Evolutionary conservation across 2,113 vertebrate species (phyloP), one percentile per base, ranked within the genome.

Genomic region (Melanostigma gelatinosum): DNA sequence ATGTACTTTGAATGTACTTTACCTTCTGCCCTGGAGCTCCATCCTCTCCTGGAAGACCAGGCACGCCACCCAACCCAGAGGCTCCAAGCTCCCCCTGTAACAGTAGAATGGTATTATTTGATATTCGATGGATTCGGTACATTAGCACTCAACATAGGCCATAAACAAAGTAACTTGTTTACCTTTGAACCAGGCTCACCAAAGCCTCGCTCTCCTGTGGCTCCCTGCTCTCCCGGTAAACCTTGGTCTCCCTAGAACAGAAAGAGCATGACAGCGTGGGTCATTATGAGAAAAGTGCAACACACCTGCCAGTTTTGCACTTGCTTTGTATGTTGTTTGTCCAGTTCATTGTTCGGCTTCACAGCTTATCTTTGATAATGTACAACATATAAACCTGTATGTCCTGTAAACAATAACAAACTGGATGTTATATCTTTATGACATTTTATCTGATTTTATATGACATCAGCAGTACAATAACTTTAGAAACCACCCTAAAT

Each of bases 1-100:
- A 52, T 42, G 2, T 40, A 22, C 3, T 71, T 70, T 90, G 29
- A 6, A 52, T 42, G 1, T 34, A 18, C 5, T 73, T 70, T 90
- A 96, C 96, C 95, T 97, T 97, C 91, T 96, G 96, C 72, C 96
- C 96, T 65, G 96, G 95, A 44, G 93, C 95, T 52, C 96, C 97
- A 69, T 97, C 96, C 85, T 97, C 95, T 89, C 96, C 96, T 60
- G 96, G 96, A 88, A 97, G 94, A 82, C 95, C 96, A 70, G 95
- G 97, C 55, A 97, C 87, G 22, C 96, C 97, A 72, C 93, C 93
- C 20, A 96, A 72, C 79, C 96, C 96, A 86, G 93, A 77, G 76
- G 93, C 68, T 66, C 96, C 96, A 79, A 95, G 95, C 32, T 96
- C 96, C 83, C 96, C 96, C 96, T 97, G 82, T 77, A 64, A 85